Evolutionary conservation across 37 sponge, comb jelly and placozoan species (phyloP), one percentile per base, ranked within the genome.

Genomic region (Chondrilla cf. caribensis): DNA sequence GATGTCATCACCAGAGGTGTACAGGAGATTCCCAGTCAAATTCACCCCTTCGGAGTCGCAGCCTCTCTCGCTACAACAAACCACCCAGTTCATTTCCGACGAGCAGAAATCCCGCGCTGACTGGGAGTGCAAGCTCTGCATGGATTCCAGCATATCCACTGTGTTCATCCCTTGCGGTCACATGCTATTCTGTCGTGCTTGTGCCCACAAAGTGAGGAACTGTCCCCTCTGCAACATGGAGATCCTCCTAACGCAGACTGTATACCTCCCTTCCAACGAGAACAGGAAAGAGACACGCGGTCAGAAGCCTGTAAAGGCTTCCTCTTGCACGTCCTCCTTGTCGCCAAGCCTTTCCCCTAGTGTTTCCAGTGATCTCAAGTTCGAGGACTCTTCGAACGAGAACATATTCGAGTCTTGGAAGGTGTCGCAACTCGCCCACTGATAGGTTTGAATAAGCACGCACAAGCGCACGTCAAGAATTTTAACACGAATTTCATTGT

Each of bases 191-290:
- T 73, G 76, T 43, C 8, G 76, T 1, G 76, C 38, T n/a, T 73
- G 76, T 40, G 76, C 76, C 8, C 76, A 73, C 44, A 37, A 39
- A 21, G 76, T 73, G 39, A 37, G 76, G 9, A 39, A 31, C 19
- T 73, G 76, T 24, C 76, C 76, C 17, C 76, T 40, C 25, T 73
- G 76, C 25, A 42, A 73, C 14, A 73, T 37, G 24, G 76, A 73
- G 41, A 73, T 73, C 41, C 76, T 73, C 11, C 76, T 73, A 31
- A 73, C 41, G 21, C 76, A 73, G 76, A 73, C 76, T n/a, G 76
- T 73, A 7, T 73, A 24, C 14, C 44, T 73, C 2, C 76, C 76
- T 24, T 47, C 51, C 6, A 47, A 11, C 51, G 11, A 47, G 51
- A 6, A 47, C 51, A 62, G 64, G 15, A 28, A 28, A 15, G 24